Base-by-base conservation (phyloP, 2,113 vertebrate genomes). In the Aptenodytes forsteri region DNA sequence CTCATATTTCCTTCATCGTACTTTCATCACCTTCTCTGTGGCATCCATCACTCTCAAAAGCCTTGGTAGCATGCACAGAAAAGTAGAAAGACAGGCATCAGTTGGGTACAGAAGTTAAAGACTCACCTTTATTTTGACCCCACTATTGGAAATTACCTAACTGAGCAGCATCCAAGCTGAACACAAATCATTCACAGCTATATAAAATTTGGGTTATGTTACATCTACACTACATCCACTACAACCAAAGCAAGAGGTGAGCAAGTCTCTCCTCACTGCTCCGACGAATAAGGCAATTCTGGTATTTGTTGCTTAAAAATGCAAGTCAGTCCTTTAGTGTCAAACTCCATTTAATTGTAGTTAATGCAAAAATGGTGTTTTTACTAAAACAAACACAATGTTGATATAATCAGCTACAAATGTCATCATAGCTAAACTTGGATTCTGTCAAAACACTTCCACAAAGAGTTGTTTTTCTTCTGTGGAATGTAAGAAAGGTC, bases 51-150 rank as follows among this genome's bases (percentile, higher is more conserved):
- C 58, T 55, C 50, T 38, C 42, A 40, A 69, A 46, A 58, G 30
- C 22, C 13, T 54, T 30, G 34, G 38, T 10, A 54, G 44, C 2
- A 0, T 7, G 7, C 19, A 30, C 1, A 11, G 27, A 64, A 17
- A 52, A 79, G 20, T 9, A 62, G 42, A 34, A 64, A 62, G 72
- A 46, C 0, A 1, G n/a, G 22, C 50, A 75, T 6, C 7, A 54
- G 17, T 8, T 75, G 49, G 29, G 50, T 34, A 47, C 44, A 54
- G 16, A 70, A 89, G 38, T 59, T 56, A 59, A 47, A 82, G 21
- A 73, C 13, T 70, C 25, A 54, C 26, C 44, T 65, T 64, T 47
- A 34, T 29, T 54, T 65, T 59, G 26, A 80, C 26, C 25, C 44
- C 1, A 3, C 38, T 30, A 12, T 8, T 42, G 56, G 49, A 91